Percentiles rank a stretch among this genome's conserved stretches.
phyloP scores from a whole-genome alignment of 92 coral and sea anemone genomes.

The Phenganax subtilis region DNA sequence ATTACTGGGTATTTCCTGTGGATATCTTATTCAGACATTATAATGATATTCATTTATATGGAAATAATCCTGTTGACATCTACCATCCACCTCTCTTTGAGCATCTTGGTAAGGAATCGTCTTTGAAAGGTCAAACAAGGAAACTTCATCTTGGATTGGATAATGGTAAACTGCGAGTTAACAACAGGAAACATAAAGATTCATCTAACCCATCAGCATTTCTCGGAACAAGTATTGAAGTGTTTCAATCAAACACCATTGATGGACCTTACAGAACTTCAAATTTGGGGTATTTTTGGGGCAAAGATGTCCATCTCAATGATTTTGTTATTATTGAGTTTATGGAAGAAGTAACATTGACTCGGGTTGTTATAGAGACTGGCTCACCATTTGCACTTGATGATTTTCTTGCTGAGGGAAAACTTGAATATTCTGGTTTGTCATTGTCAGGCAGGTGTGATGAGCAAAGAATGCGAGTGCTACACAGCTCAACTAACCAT shows the following conservation, averaged over 20 bases:
- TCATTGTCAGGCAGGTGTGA: constrained; percentile 43
- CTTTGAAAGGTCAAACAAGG: constrained; percentile 61
- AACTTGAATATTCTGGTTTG: constrained; percentile 30
- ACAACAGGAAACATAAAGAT: constrained; percentile 45
- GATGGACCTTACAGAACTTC: constrained; percentile 43
- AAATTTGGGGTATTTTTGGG: constrained; percentile 62
- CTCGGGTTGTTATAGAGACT: constrained; percentile 52
- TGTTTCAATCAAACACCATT: constrained; percentile 22
- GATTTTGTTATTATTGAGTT: constrained; percentile 53
- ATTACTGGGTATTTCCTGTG: constrained; percentile 72
- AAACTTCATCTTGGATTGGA: constrained; percentile 43
- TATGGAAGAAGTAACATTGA: constrained; percentile 35
- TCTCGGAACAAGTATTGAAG: constrained; percentile 50
- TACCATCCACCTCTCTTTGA: constrained; percentile 57
- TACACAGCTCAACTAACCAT: constrained; percentile 35
- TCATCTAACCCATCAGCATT: constrained; percentile 56
- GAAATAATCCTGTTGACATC: constrained; percentile 59
- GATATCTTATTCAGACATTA: constrained; percentile 65
- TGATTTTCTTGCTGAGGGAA: constrained; percentile 61
- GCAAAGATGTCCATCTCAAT: constrained; percentile 38
- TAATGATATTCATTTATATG: constrained; percentile 62
- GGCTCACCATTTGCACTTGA: constrained; percentile 59
- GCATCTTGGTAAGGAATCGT: constrained; percentile 63
- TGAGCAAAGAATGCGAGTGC: constrained; percentile 20
- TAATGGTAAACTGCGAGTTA: background rate